A percentile compares a stretch with the other conserved stretches of the same genome.
phyloP scores from a whole-genome alignment of 1,140 invertebrate genomes.

The Drosophila tani region DNA sequence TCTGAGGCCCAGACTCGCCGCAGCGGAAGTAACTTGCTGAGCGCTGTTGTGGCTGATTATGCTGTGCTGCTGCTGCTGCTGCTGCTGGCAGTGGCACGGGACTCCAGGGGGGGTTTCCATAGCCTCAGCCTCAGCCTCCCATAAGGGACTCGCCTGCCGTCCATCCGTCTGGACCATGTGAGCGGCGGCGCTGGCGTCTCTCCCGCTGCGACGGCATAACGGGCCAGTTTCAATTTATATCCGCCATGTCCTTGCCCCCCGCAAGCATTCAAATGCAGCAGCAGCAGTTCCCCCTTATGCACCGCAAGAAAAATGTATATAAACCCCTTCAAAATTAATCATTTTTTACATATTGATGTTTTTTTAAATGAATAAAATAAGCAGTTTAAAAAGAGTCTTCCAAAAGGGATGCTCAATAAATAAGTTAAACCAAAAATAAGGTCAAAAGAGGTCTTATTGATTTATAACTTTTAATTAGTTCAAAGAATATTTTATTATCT shows the following conservation, averaged over 20 bases:
- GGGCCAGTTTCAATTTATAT: conserved; percentile 60
- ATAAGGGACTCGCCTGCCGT: too few species aligned
- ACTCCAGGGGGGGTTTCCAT: conserved; percentile 16
- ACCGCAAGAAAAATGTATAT: conserved; percentile 10
- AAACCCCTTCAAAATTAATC: too few species aligned
- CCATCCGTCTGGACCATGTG: conserved; percentile 46
- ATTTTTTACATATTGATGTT: too few species aligned
- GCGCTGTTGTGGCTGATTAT: conserved; percentile 84
- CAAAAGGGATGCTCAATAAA: too few species aligned
- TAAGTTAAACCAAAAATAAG: too few species aligned
- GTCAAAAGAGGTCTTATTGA: neutral
- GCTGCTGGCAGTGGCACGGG: conserved; percentile 65
- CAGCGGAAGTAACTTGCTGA: conserved; percentile 83
- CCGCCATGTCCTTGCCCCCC: conserved; percentile 52
- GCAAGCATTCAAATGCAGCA: conserved; percentile 49
- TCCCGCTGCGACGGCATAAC: conserved; percentile 55
- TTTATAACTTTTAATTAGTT: neutral
- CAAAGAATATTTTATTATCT: neutral
- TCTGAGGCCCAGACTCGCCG: conserved; percentile 59
- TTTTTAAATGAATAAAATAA: neutral
- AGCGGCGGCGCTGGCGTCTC: conserved; percentile 34
- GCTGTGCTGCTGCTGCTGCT: conserved; percentile 84
- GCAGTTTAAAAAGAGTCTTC: too few species aligned
- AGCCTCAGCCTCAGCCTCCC: neutral
- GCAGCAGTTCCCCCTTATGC: neutral